Base-by-base conservation (phyloP, 2,113 vertebrate genomes). In the Pachycephala philippinensis region DNA sequence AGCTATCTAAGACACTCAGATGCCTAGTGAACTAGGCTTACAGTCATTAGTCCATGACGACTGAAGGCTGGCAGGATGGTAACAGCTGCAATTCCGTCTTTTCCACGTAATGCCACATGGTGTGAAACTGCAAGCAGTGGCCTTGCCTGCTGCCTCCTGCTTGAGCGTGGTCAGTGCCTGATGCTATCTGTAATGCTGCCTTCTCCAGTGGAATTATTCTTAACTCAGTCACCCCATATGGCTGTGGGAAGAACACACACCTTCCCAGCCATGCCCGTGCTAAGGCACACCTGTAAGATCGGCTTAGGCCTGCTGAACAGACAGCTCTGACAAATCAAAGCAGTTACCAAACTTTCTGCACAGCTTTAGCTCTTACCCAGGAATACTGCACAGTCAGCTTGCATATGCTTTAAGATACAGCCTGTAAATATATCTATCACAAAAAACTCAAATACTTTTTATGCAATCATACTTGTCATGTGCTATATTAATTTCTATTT, bases 141-240 rank as follows among this genome's bases (percentile, higher is more conserved):
- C 45, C 28, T 86, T 40, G 53, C 19, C 54, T 56, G 39, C 47
- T 75, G 44, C 40, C 61, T 56, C 1, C 0, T 35, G 28, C 19
- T 50, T 23, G 21, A 54, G 17, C 0, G 0, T 37, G 28, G 64
- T 16, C n/a, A 39, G 50, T 2, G 12, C 12, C 33, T 59, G 42
- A 27, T 26, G 30, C 21, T 1, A 1, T 26, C 31, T 2, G 2
- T 24, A 54, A 54, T 2, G 16, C 10, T 81, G 30, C 20, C 42
- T 63, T 63, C 31, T 56, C 22, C 26, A 18, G 4, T 13, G 30
- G 16, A 45, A 37, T 23, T 7, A 27, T 59, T 53, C 54, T 44
- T 54, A 53, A 30, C 17, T 57, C 2, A 1, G 26, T 39, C 54
- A 54, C 27, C n/a, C 10, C 50, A 17, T 3, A 45, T 0, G 3